Evolutionary conservation across 2,113 vertebrate genomes (phyloP), one percentile per base, ranked within the genome.

Genomic region (Marmota monax): DNA sequence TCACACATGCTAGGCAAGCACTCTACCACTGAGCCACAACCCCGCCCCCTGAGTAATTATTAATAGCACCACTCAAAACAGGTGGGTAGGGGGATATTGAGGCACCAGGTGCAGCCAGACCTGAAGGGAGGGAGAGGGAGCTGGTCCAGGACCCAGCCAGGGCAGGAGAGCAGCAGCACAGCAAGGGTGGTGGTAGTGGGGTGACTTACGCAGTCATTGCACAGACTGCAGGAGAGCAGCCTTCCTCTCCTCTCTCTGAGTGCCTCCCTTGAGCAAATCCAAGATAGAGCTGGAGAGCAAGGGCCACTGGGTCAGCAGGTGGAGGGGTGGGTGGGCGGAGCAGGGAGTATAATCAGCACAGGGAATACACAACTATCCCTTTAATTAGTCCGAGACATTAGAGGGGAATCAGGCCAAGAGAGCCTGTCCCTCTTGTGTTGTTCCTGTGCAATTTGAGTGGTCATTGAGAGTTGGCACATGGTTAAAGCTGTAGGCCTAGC

Each of bases 241-340:
- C 18, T 94, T 70, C 84, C 53, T 85, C 63, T 83, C 45, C 39
- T 65, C n/a, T 63, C 65, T 82, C 79, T 74, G 29, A 70, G 22
- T 48, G 84, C 58, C 86, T 53, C 42, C 86, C n/a, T 48, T 92
- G 63, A 88, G 34, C 92, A 96, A 84, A 89, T 37, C 84, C 29
- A 87, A 2, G 16, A 73, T 48, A 53, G 69, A 90, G 39, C 42
- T 32, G 61, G 90, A 74, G 65, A 84, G 65, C 84, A 76, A 88
- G 79, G 92, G 86, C 84, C 45, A 37, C 11, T 42, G 74, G 73
- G 74, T 78, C 56, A 82, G 85, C 34, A 69, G 11, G 29, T 70
- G 70, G 13, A 45, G 2, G 37, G 53, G 12, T 67, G 20, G 45
- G 58, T 56, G 32, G 65, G 61, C 18, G 25, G 32, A 61, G 20